phyloP scores from a whole-genome alignment of 1,140 invertebrate species.

The Ceratina calcarata region DNA sequence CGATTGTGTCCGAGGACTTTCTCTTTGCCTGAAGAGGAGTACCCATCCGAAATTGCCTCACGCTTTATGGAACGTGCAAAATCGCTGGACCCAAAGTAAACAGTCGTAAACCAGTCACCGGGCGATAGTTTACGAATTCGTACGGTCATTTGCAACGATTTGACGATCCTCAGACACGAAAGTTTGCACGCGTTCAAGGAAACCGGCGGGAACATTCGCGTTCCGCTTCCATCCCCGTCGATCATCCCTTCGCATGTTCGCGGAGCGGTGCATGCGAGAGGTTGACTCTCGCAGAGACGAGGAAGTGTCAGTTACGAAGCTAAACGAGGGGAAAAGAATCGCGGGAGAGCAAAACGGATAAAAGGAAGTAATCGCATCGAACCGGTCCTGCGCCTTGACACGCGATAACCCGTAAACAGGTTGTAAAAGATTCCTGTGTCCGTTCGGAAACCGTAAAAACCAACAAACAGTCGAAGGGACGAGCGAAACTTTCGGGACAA shows the following conservation, averaged over 20 bases:
- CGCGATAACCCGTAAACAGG: slow-evolving; percentile 60
- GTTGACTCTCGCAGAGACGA: too few species aligned
- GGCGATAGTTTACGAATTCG: neutral
- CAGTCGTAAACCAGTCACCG: neutral
- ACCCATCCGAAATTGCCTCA: neutral
- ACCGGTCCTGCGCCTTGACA: slow-evolving; percentile 51
- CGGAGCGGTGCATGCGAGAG: neutral
- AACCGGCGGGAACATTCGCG: neutral
- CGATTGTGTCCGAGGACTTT: neutral
- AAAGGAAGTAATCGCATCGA: neutral
- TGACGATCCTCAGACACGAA: slow-evolving; percentile 10
- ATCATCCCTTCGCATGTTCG: neutral
- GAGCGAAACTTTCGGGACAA: neutral
- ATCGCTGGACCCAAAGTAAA: neutral
- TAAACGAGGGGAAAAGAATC: neutral
- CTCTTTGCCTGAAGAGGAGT: neutral
- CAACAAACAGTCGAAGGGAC: neutral
- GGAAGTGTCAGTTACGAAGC: neutral
- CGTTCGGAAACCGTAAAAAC: slow-evolving; percentile 19
- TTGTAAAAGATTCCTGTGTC: slow-evolving; percentile 58
- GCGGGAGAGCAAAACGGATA: neutral
- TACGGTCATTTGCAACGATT: neutral
- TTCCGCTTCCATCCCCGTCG: neutral
- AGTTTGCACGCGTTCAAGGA: slow-evolving; percentile 14
- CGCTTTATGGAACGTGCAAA: neutral